These are phyloP conservation scores for Lepus timidus DNA, from an alignment of 2,113 vertebrate genomes.

Conservation along the genomic window DNA sequence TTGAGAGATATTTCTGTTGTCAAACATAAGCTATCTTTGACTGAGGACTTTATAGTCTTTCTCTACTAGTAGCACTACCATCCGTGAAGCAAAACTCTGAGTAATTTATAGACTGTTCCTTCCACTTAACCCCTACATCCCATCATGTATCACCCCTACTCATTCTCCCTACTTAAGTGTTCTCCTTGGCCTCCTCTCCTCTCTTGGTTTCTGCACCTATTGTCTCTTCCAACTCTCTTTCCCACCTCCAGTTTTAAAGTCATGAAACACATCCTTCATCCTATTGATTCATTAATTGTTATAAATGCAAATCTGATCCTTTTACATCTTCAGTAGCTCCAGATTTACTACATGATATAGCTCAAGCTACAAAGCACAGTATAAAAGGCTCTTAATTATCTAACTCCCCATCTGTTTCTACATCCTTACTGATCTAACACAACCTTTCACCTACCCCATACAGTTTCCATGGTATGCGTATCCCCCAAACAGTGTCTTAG, in stretches of 20 bases:
- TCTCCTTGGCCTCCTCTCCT: neutral
- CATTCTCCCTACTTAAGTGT: neutral
- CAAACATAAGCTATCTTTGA: constrained; percentile 4
- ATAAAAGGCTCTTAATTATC: neutral
- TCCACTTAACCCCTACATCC: neutral
- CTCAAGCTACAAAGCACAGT: neutral
- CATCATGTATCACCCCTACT: neutral
- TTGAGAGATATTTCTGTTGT: neutral
- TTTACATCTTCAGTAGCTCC: neutral
- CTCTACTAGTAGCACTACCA: neutral
- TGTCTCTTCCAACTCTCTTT: neutral
- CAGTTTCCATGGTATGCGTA: neutral
- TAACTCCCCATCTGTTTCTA: neutral
- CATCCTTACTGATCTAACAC: neutral
- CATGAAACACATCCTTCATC: neutral
- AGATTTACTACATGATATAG: neutral
- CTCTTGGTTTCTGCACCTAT: neutral
- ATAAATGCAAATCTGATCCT: neutral
- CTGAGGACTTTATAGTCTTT: neutral
- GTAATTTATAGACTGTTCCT: neutral
- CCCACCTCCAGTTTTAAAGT: neutral
- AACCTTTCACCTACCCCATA: neutral
- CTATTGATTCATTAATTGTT: neutral
- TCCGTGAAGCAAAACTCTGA: neutral
- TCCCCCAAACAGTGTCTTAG: neutral